Evolutionary conservation across 2,797 vertebrate species (phyloP).

Genomic region (Zenarchopterus dispar): DNA sequence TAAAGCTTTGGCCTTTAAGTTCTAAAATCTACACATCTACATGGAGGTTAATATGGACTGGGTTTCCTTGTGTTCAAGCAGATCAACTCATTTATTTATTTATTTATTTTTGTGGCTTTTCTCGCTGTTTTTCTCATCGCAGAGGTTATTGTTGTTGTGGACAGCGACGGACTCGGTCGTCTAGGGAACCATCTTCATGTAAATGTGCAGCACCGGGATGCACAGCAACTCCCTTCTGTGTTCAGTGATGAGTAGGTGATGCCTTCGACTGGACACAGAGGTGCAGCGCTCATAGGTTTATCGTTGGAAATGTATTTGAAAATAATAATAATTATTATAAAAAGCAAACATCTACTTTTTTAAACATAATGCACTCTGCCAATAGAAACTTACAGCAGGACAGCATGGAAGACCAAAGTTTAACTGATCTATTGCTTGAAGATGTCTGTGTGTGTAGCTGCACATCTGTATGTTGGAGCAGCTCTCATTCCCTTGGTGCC

Average conservation of each 20-base stretch:
- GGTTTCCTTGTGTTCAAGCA: background rate
- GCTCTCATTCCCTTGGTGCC: constrained; percentile 14
- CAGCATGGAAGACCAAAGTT: background rate
- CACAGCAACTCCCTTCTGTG: constrained; percentile 19
- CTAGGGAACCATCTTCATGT: constrained; percentile 26
- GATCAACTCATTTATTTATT: background rate
- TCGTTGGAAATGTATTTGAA: too few relatives aligned
- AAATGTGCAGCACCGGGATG: constrained; percentile 30
- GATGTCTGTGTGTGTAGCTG: background rate
- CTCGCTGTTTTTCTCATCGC: background rate
- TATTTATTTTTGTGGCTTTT: background rate
- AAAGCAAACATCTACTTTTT: background rate
- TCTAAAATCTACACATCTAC: constrained; percentile 2
- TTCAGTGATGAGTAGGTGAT: background rate
- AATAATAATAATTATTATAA: background rate
- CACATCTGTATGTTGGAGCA: constrained; percentile 12
- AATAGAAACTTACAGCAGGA: constrained; percentile 6
- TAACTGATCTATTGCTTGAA: constrained; percentile 1
- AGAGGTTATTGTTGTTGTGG: constrained; percentile 10
- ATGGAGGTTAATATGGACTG: background rate
- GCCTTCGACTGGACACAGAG: constrained; percentile 21
- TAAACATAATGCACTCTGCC: background rate
- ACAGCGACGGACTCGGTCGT: background rate
- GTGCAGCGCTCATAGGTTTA: constrained; percentile 6
- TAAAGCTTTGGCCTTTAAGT: background rate